Conservation (phyloP, 2,888 invertebrate species). For the Acanthosepion esculentum region DNA sequence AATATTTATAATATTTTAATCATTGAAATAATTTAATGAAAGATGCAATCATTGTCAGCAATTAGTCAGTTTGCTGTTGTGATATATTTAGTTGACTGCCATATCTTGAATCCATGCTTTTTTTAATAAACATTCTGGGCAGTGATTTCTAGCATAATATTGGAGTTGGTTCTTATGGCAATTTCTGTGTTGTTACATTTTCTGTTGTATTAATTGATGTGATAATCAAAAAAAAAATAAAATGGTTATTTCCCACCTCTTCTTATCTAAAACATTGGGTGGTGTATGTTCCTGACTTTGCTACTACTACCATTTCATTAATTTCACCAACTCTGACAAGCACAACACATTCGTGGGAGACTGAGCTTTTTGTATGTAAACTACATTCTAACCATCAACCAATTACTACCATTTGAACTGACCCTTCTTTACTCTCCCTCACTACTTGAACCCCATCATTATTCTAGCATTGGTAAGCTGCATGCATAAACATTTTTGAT, state of each 20-base stretch:
- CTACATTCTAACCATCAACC: neutral
- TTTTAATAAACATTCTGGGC: neutral
- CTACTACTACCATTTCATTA: neutral
- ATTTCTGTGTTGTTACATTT: neutral
- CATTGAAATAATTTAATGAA: no score
- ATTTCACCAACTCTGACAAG: neutral
- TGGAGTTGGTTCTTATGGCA: neutral
- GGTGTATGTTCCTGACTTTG: constrained; percentile 14
- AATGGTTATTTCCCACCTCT: neutral
- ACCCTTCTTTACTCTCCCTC: neutral
- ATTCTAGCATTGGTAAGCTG: constrained; percentile 64
- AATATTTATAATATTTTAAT: no score
- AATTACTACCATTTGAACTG: neutral
- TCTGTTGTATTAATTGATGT: neutral
- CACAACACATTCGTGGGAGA: neutral
- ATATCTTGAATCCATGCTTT: neutral
- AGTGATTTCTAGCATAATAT: constrained; percentile 8
- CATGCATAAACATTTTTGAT: constrained; percentile 53
- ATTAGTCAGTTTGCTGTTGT: constrained; percentile 22
- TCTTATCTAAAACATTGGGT: neutral
- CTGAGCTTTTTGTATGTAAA: neutral
- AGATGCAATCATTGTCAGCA: constrained; percentile 4
- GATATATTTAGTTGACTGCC: neutral
- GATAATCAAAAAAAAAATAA: neutral
- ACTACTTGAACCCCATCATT: neutral